Evolutionary conservation across 2,797 vertebrate genomes (phyloP).

Genomic region (Anabas testudineus): DNA sequence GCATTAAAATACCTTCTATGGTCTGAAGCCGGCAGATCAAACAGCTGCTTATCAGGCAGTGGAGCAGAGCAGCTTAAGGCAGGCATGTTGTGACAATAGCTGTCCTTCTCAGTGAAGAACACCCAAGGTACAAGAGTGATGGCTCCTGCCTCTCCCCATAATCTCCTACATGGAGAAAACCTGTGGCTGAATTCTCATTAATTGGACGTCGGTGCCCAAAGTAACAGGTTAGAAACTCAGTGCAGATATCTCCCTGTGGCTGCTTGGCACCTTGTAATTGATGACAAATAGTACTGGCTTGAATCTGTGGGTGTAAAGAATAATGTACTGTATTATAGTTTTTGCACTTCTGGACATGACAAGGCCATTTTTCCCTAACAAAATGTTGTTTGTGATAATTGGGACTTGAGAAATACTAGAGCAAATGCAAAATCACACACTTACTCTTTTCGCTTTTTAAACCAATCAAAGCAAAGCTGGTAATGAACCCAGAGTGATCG

Average conservation of each 20-base stretch:
- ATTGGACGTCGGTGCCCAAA: constrained; percentile 61
- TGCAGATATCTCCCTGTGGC: constrained; percentile 51
- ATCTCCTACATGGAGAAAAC: constrained; percentile 59
- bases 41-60: constrained; percentile 49
- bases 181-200: constrained; percentile 68
- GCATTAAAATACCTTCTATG: constrained; percentile 30
- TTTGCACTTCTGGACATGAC: not conserved
- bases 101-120: constrained; percentile 59
- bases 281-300: constrained; percentile 33
- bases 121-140: constrained; percentile 56
- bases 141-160: constrained; percentile 51
- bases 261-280: constrained; percentile 58
- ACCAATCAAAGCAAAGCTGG: not conserved
- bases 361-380: not conserved
- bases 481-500: not conserved
- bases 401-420: not conserved
- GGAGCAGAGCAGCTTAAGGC: constrained; percentile 53
- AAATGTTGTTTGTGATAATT: not conserved
- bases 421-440: not conserved
- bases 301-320: constrained; percentile 30
- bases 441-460: constrained; percentile 2
- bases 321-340: constrained; percentile 3
- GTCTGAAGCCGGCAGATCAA: constrained; percentile 42
- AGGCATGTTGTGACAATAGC: constrained; percentile 65
- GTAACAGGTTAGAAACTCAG: constrained; percentile 64